phyloP scores from a whole-genome alignment of 1,140 invertebrate genomes.

The Vanessa atalanta region DNA sequence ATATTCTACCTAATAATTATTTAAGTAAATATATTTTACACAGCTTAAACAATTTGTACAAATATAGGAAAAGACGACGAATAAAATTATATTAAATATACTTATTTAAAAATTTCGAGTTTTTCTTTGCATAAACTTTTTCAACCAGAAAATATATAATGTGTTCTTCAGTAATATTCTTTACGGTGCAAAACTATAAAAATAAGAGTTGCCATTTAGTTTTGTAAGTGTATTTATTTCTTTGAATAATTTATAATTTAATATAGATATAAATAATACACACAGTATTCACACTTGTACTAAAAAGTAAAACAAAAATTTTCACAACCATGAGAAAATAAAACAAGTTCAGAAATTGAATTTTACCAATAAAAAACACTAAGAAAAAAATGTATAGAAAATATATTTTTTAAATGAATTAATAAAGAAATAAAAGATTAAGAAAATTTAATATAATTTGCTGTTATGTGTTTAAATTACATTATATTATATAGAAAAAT shows the following conservation, averaged over 20 bases:
- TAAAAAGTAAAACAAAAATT: not conserved
- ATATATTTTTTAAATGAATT: too few species aligned
- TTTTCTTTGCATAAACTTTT: not conserved
- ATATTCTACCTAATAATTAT: too few species aligned
- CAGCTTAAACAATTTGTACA: too few species aligned
- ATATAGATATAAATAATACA: not conserved
- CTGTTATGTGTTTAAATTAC: too few species aligned
- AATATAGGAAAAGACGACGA: not conserved
- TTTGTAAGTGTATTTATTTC: conserved; percentile 26
- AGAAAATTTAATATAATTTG: too few species aligned
- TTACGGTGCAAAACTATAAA: not conserved
- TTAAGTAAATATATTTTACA: too few species aligned
- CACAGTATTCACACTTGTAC: too few species aligned
- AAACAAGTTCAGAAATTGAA: not conserved
- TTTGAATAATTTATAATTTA: conserved; percentile 5
- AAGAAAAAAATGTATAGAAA: too few species aligned
- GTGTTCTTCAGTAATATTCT: not conserved
- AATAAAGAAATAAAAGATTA: too few species aligned
- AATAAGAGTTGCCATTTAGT: conserved; percentile 9
- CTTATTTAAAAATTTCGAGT: not conserved
- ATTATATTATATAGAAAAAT: too few species aligned
- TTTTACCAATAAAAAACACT: too few species aligned
- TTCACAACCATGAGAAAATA: not conserved
- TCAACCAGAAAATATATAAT: too few species aligned
- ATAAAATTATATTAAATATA: not conserved